These are phyloP conservation scores for Halictus ligatus DNA, from an alignment of 2,888 invertebrate species.

Conservation along the genomic window DNA sequence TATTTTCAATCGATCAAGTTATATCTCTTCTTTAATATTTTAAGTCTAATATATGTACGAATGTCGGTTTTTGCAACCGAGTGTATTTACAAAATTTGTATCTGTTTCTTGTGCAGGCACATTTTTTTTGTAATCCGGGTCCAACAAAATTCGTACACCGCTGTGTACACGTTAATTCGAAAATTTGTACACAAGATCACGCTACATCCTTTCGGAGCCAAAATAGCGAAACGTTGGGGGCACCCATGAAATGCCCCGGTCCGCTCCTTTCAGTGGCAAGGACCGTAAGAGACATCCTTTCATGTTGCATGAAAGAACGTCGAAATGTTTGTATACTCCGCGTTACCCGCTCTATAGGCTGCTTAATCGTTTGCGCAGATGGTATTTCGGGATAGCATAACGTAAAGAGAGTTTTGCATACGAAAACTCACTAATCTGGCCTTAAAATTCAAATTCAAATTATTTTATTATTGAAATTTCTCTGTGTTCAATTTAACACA, in stretches of 20 bases:
- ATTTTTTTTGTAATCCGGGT: not conserved
- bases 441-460: too few relatives aligned
- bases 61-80: too few relatives aligned
- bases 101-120: not conserved
- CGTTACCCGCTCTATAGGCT: constrained; percentile 44
- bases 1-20: not conserved
- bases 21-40: constrained; percentile 3
- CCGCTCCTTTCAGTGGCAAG: constrained; percentile 72
- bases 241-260: constrained; percentile 67
- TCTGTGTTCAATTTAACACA: too few relatives aligned
- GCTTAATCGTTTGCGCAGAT: constrained; percentile 77
- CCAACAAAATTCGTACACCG: not conserved
- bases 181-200: not conserved
- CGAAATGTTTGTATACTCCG: constrained; percentile 76
- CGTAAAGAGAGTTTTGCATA: constrained; percentile 2
- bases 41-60: not conserved
- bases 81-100: not conserved
- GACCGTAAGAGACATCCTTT: constrained; percentile 73
- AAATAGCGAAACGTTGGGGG: constrained; percentile 24
- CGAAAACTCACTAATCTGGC: not conserved
- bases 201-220: constrained; percentile 12
- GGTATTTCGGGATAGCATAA: constrained; percentile 42
- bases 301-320: constrained; percentile 72
- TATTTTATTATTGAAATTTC: too few relatives aligned
- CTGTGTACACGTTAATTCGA: not conserved